Conservation (phyloP, 1,140 invertebrate genomes). For the Drosophila murphyi region DNA sequence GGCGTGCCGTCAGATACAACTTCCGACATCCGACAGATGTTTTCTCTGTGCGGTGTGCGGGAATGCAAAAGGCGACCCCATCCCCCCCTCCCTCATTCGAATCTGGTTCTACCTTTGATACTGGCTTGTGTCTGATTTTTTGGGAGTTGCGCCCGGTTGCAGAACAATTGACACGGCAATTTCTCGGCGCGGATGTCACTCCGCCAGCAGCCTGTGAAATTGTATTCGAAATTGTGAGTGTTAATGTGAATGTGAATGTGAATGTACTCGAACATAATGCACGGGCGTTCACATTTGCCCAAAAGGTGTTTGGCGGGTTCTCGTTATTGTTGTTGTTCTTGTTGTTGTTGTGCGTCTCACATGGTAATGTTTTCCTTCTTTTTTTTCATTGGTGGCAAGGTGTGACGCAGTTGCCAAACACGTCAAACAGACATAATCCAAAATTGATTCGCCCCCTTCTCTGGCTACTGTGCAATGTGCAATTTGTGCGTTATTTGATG, state of each 20-base stretch:
- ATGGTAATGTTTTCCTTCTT: conserved; percentile 38
- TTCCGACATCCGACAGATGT: conserved; percentile 83
- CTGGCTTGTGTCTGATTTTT: background rate
- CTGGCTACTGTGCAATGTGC: conserved; percentile 23
- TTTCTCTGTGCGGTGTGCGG: conserved; percentile 48
- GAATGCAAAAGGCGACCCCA: conserved; percentile 37
- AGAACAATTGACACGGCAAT: conserved; percentile 70
- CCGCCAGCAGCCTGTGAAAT: conserved; percentile 51
- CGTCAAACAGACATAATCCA: conserved; percentile 59
- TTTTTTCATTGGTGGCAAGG: conserved; percentile 53
- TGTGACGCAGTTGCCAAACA: conserved; percentile 65
- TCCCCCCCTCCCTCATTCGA: background rate
- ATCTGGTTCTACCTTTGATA: background rate
- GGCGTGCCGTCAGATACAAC: conserved; percentile 82
- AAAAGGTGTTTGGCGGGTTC: conserved; percentile 67
- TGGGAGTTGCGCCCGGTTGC: conserved; percentile 69
- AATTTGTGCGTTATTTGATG: conserved; percentile 16
- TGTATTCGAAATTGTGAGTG: conserved; percentile 26
- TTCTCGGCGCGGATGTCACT: conserved; percentile 69
- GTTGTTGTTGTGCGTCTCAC: conserved; percentile 34
- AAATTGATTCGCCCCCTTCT: conserved; percentile 36
- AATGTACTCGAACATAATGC: conserved; percentile 61
- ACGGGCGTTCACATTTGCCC: conserved; percentile 70
- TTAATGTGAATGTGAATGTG: conserved; percentile 46
- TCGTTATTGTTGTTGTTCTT: conserved; percentile 22